Conservation (phyloP, 2,888 invertebrate species). For the Orthonychiurus folsomi region DNA sequence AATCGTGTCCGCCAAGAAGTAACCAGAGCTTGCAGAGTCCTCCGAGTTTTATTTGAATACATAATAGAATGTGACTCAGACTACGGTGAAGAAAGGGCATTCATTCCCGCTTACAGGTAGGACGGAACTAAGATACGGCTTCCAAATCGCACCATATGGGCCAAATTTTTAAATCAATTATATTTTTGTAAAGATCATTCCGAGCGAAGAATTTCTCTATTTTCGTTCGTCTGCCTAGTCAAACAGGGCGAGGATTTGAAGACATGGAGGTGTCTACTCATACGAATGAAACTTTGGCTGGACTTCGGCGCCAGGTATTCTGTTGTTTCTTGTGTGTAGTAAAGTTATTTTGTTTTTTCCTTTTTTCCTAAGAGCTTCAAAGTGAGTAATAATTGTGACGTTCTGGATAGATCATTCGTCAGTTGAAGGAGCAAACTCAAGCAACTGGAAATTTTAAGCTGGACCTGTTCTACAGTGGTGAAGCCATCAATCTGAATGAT, state of each 20-base stretch:
- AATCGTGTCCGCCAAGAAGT: conserved; percentile 58
- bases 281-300: conserved; percentile 84
- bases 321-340: neutral
- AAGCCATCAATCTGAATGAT: conserved; percentile 74
- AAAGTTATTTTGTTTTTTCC: neutral
- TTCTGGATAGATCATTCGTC: conserved; percentile 32
- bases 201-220: conserved; percentile 77
- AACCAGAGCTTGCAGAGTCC: conserved; percentile 80
- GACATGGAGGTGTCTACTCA: conserved; percentile 88
- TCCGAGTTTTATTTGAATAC: conserved; percentile 90
- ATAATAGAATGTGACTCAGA: conserved; percentile 87
- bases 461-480: conserved; percentile 82
- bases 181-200: neutral
- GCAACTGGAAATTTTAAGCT: conserved; percentile 62
- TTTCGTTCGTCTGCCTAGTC: conserved; percentile 77
- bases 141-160: no score
- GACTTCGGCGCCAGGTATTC: conserved; percentile 65
- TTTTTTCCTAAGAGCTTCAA: no score
- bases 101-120: conserved; percentile 72
- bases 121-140: no score
- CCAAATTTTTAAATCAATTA: neutral
- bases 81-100: conserved; percentile 76
- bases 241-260: conserved; percentile 66
- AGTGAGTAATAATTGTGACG: no score
- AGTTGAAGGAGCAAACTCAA: conserved; percentile 36